Evolutionary conservation across 1,140 invertebrate genomes (phyloP), one percentile per base, ranked within the genome.

Genomic region (Diploscapter pachys): DNA sequence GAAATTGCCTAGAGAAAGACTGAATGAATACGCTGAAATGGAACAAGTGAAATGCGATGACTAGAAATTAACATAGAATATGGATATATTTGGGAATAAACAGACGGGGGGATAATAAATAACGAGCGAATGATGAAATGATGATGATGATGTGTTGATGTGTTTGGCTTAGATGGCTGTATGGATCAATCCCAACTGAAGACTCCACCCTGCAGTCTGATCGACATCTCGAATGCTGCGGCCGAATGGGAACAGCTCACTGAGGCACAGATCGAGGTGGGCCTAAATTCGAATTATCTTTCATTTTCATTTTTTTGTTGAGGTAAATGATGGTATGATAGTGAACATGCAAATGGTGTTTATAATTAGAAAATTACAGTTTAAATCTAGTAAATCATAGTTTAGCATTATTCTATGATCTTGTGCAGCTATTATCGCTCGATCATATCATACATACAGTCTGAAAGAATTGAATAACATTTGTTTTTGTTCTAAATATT

Each of bases 111-210:
- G 9, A 31, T 11, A 59, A 59, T 31, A 31, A 59, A 59, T 59
- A 59, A 59, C 9, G 9, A 11, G 57, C 57, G 9, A 11, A 59
- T 11, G 57, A 11, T 59, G 57, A 59, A 59, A 31, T 31, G 31
- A 59, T 31, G 57, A 59, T 31, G 31, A 59, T 59, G 57, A 11
- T 59, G 57, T 11, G 57, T 31, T 59, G 57, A 59, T 31, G 31
- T 59, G 57, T 59, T 11, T 59, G 57, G 53, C 56, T 54, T 55
- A 68, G 66, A 68, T 53, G 66, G 57, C 66, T 68, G 66, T 53
- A 55, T 68, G 52, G 66, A 68, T 55, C 56, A 68, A n/a, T 52
- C 66, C 8, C 6, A 52, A 13, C 52, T 68, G 5, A 68, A 68
- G 48, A 52, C 66, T n/a, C 66, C 66, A 5, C n/a, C 66, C 56